phyloP scores from a whole-genome alignment of 2,113 vertebrate species.

The Sporophila hypoxantha region DNA sequence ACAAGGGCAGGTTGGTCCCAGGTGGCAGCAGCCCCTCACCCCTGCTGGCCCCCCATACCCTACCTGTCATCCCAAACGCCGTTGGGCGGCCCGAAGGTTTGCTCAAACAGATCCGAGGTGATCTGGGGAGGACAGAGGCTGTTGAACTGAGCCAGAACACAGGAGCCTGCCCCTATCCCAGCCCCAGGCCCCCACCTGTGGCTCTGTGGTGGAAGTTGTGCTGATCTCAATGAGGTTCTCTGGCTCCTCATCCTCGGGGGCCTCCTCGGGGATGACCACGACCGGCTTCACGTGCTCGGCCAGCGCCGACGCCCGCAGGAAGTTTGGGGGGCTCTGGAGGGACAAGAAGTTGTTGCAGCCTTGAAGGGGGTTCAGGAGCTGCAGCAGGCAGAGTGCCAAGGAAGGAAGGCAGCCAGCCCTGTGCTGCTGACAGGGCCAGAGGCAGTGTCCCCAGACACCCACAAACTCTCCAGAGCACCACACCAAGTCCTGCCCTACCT shows the following conservation, averaged over 20 bases:
- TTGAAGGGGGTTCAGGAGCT: rapidly evolving
- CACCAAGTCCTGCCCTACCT: slow-evolving; percentile 64
- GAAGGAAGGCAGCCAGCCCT: not conserved
- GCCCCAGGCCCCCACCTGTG: slow-evolving; percentile 10
- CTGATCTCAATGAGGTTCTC: slow-evolving; percentile 89
- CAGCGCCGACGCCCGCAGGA: slow-evolving; percentile 88
- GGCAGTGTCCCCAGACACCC: not conserved
- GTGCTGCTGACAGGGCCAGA: not conserved
- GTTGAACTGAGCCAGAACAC: not conserved
- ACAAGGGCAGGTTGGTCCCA: not conserved
- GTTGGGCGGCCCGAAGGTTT: slow-evolving; percentile 88
- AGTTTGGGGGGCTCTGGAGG: slow-evolving; percentile 83
- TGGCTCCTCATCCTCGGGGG: slow-evolving; percentile 85
- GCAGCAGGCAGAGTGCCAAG: not conserved
- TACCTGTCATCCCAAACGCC: slow-evolving; percentile 85
- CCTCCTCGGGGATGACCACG: slow-evolving; percentile 88
- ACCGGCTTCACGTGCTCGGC: slow-evolving; percentile 94
- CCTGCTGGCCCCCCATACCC: not conserved
- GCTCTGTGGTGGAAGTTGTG: slow-evolving; percentile 55
- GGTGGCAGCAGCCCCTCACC: rapidly evolving
- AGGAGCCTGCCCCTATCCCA: not conserved
- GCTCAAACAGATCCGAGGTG: slow-evolving; percentile 86
- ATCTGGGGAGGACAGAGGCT: slow-evolving; percentile 48
- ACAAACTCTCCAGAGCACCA: not conserved
- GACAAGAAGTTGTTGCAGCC: not conserved